Conservation (phyloP, 2,113 vertebrate genomes). For the Pangasianodon gigas region DNA sequence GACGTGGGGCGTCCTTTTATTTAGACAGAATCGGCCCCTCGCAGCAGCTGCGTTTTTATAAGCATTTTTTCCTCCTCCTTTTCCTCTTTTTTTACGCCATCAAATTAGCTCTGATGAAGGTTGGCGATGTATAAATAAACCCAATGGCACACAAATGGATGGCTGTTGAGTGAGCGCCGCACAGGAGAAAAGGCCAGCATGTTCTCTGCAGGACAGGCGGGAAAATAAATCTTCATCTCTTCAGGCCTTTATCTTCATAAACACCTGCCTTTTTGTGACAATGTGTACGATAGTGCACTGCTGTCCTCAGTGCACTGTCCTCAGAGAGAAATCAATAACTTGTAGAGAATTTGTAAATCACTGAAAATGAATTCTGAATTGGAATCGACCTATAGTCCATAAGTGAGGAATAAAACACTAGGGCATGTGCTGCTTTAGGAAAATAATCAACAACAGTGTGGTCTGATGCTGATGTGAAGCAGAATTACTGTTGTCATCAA, state of each 20-base stretch:
- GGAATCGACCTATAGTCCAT: too few relatives aligned
- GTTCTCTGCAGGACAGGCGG: conserved; percentile 67
- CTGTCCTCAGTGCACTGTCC: conserved; percentile 58
- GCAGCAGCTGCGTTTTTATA: conserved; percentile 77
- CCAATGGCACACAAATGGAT: conserved; percentile 73
- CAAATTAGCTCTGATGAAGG: conserved; percentile 81
- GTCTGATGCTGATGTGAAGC: neutral
- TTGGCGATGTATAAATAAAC: conserved; percentile 80
- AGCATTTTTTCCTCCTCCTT: conserved; percentile 56
- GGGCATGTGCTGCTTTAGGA: neutral
- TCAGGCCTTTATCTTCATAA: conserved; percentile 71
- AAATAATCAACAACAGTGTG: neutral
- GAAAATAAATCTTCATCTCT: conserved; percentile 74
- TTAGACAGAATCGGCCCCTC: conserved; percentile 70
- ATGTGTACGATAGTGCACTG: conserved; percentile 62
- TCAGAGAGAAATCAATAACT: conserved; percentile 22
- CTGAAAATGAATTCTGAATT: neutral
- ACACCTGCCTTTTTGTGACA: conserved; percentile 65
- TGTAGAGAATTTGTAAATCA: neutral
- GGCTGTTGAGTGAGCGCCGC: conserved; percentile 73
- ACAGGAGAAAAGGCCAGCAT: conserved; percentile 66
- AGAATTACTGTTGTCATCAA: too few relatives aligned
- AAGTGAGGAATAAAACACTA: neutral
- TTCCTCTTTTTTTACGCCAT: conserved; percentile 65
- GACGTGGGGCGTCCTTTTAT: conserved; percentile 67